Base-by-base conservation (phyloP, 2,888 invertebrate species). In the Sinhomidia bicolor region DNA sequence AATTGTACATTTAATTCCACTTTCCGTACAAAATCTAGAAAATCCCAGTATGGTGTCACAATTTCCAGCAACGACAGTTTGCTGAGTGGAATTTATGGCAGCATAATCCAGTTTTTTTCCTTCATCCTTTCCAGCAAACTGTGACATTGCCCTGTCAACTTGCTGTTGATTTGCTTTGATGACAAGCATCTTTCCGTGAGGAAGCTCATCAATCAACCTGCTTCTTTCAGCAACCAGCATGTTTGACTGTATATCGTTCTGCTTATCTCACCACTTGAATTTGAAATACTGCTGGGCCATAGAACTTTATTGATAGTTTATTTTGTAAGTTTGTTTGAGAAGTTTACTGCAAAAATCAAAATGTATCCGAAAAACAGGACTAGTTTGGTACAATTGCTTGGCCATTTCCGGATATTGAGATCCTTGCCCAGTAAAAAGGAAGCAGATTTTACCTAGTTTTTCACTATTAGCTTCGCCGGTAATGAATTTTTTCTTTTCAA, bases 151-250 rank as follows among this genome's bases (percentile, higher is more conserved):
- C 7, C n/a, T 4, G 10, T 78, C 32, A 17, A 89, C 83, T 3
- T 6, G 20, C 10, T 36, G 0, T 2, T 79, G 23, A 47, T 79
- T 51, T 5, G 85, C 71, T 29, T 85, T 89, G 0, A 90, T 65
- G 1, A 79, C 90, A 2, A 90, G n/a, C 90, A 90, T 90, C 36
- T 85, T 83, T 2, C 90, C 90, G 23, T 20, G 47, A 10, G 89
- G 89, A 2, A 91, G 81, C 2, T 76, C n/a, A 44, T 89, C 89
- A 74, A 91, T 88, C 2, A 91, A 60, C 7, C 54, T 32, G 41
- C 89, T 89, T 62, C 91, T 32, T 10, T 79, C 84, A 1, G 85
- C 89, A 23, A 91, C 89, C 5, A 91, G 84, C 14, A 90, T 90
- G 87, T 85, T 54, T 90, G 89, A 44, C 89, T 88, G 79, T 87